Evolutionary conservation across 1,140 invertebrate species (phyloP).

Genomic region (Palaemon carinicauda): DNA sequence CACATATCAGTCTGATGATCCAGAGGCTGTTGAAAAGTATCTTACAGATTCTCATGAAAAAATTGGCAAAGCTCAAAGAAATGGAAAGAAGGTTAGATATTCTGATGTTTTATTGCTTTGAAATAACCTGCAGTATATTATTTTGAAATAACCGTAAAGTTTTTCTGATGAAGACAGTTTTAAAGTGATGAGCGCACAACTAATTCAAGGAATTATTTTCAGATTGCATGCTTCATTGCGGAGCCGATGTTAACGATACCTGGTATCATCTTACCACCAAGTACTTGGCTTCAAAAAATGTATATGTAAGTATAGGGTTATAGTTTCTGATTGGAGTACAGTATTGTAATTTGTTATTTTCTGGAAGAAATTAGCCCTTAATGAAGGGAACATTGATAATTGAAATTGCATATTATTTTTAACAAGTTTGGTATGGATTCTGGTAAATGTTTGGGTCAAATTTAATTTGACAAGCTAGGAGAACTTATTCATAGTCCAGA

Average conservation of each 20-base stretch:
- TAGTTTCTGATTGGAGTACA: neutral
- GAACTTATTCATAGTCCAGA: no score
- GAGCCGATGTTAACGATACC: slow-evolving; percentile 44
- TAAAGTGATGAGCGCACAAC: neutral
- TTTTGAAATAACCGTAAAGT: neutral
- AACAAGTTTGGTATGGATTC: no score
- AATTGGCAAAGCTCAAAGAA: neutral
- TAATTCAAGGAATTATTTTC: neutral
- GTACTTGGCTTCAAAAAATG: slow-evolving; percentile 35
- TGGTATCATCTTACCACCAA: slow-evolving; percentile 36
- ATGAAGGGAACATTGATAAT: no score
- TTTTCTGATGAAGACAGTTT: neutral
- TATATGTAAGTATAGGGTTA: slow-evolving; percentile 25
- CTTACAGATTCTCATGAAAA: slow-evolving; percentile 6
- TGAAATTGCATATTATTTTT: no score
- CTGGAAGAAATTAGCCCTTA: no score
- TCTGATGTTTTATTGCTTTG: no score
- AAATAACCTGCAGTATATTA: no score
- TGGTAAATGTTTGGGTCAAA: no score
- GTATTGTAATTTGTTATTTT: no score
- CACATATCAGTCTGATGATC: slow-evolving; percentile 17
- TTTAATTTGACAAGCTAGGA: no score
- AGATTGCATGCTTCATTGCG: slow-evolving; percentile 35
- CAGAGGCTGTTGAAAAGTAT: slow-evolving; percentile 27
- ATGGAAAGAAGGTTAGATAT: slow-evolving; percentile 28